Evolutionary conservation across 2,888 invertebrate genomes (phyloP).

Genomic region (Meliscaeva auricollis): DNA sequence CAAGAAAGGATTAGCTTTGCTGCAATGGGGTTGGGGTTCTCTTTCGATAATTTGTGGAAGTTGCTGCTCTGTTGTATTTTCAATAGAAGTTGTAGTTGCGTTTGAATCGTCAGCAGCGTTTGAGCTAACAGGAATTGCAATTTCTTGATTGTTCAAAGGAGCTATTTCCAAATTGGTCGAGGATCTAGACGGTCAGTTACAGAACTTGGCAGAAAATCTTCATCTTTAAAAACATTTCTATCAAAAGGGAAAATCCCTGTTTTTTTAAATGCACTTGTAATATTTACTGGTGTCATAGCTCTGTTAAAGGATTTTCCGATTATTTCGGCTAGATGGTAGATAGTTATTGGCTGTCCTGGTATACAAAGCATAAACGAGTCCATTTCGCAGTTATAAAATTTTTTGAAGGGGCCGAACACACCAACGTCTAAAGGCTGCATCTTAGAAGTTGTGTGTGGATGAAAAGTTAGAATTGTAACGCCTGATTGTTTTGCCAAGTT

Average conservation of each 20-base stretch:
- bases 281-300: constrained; percentile 25
- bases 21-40: constrained; percentile 22
- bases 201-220: constrained; percentile 9
- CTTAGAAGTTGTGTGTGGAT: constrained; percentile 82
- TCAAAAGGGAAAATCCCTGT: constrained; percentile 28
- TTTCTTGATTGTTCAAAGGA: constrained; percentile 1
- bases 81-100: too few relatives aligned
- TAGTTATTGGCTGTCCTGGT: constrained; percentile 18
- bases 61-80: constrained; percentile 8
- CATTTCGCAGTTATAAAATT: constrained; percentile 40
- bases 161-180: constrained; percentile 1
- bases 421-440: constrained; percentile 83
- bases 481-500: constrained; percentile 80
- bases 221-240: constrained; percentile 21
- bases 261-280: constrained; percentile 29
- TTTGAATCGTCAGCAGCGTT: not conserved
- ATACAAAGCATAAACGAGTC: constrained; percentile 18
- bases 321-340: constrained; percentile 15
- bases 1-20: constrained; percentile 19
- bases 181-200: constrained; percentile 30
- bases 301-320: not conserved
- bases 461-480: constrained; percentile 81
- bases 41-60: constrained; percentile 17
- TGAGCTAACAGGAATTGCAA: not conserved
- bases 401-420: constrained; percentile 25